phyloP scores from a whole-genome alignment of 2,888 invertebrate species.

The Lepidonotus clava region DNA sequence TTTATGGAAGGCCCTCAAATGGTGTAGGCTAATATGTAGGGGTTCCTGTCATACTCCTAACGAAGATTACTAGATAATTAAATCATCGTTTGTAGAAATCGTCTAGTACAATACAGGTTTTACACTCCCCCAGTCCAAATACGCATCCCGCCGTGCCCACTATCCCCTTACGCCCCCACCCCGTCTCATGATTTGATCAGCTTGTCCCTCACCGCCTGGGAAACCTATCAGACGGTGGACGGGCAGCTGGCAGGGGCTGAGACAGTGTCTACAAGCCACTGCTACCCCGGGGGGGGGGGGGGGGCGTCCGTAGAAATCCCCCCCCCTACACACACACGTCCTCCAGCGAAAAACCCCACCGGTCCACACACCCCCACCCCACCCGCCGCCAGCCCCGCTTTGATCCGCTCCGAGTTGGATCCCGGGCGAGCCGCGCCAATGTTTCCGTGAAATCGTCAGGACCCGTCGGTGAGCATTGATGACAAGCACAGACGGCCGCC shows the following conservation, averaged over 20 bases:
- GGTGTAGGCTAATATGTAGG: too few relatives aligned
- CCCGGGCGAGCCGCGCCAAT: constrained; percentile 34
- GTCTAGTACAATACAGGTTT: too few relatives aligned
- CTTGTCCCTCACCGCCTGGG: constrained; percentile 44
- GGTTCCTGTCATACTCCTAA: too few relatives aligned
- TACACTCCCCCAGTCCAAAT: too few relatives aligned
- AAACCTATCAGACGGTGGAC: constrained; percentile 40
- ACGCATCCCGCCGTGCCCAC: too few relatives aligned
- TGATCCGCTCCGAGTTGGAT: constrained; percentile 40
- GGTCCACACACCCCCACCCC: not conserved
- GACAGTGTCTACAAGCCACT: constrained; percentile 47
- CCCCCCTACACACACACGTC: not conserved
- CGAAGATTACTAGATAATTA: too few relatives aligned
- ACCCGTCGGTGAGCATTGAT: constrained; percentile 19
- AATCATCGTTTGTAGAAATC: too few relatives aligned
- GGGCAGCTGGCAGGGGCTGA: not conserved
- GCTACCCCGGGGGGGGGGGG: not conserved
- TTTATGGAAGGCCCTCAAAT: too few relatives aligned
- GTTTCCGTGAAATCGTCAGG: constrained; percentile 52
- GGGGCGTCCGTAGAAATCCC: not conserved
- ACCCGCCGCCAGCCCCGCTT: not conserved
- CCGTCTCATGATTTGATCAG: constrained; percentile 51
- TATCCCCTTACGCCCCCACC: too few relatives aligned
- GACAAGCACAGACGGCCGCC: constrained; percentile 41
- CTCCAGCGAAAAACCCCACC: too few relatives aligned